Evolutionary conservation across 1,140 invertebrate species (phyloP), one percentile per base, ranked within the genome.

Genomic region (Lepidurus arcticus): DNA sequence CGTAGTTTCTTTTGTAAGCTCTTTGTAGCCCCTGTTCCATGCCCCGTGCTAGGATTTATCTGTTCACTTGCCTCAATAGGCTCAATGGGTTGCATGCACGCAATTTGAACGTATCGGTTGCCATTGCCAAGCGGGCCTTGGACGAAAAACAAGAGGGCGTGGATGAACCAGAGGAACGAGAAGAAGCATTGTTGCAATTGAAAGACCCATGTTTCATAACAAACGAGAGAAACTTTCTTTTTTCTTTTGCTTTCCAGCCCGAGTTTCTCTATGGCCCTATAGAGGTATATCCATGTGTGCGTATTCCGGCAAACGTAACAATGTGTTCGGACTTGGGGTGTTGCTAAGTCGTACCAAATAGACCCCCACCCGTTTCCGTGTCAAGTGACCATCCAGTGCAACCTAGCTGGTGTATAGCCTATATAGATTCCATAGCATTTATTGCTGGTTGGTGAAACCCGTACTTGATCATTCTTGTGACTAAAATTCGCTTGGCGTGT

Each of bases 11-110:
- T 21, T 65, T 21, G 4, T 65, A n/a, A 65, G 53, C 53, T 13
- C 53, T 65, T 65, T 65, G 21, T 65, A 21, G 53, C 16, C 34
- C 21, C 53, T 65, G 53, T 65, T 65, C n/a, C 21, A 65, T 65
- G 53, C 53, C 53, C 53, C 13, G 53, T 65, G 53, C 53, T 65
- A 65, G 53, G 53, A 65, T 65, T 65, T 65, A 65, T 65, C 53
- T 65, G 53, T 65, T 65, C 53, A 65, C 53, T 65, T 65, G 53
- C 53, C 53, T 65, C 53, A 65, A 65, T 65, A n/a, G 53, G 53
- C 53, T 65, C 53, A n/a, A 65, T 65, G 53, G 53, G 53, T 65
- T 65, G 53, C 53, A 65, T 65, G 53, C 53, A 65, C 53, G 53
- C 53, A 65, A 65, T 65, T 65, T 13, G 53, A 65, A 65, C 53